Conservation (phyloP, 2,888 invertebrate species). For the Cetonia aurata region DNA sequence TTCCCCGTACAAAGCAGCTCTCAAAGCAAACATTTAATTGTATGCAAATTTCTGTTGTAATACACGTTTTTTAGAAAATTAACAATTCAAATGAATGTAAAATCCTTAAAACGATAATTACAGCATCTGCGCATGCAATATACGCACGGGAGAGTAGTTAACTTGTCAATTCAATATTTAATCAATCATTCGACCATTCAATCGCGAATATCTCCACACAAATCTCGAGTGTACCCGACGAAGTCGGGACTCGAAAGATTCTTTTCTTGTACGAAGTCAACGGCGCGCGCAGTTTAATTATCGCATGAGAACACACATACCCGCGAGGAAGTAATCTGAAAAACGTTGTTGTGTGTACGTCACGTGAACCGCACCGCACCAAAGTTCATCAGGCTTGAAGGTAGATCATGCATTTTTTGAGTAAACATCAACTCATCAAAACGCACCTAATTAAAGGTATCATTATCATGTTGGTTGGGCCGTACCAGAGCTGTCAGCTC, state of each 20-base stretch:
- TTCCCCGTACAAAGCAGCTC: too few species aligned
- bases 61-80: constrained; percentile 2
- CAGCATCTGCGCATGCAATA: neutral
- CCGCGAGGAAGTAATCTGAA: constrained; percentile 51
- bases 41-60: constrained; percentile 13
- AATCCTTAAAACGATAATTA: neutral
- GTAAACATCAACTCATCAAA: constrained; percentile 65
- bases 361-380: constrained; percentile 45
- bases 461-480: constrained; percentile 64
- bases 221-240: neutral
- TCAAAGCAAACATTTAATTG: neutral
- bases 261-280: constrained; percentile 15
- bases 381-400: constrained; percentile 54
- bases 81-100: neutral
- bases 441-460: constrained; percentile 64
- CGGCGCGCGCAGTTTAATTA: constrained; percentile 47
- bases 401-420: constrained; percentile 57
- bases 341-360: constrained; percentile 42
- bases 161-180: constrained; percentile 33
- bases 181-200: constrained; percentile 32
- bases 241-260: neutral
- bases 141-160: neutral
- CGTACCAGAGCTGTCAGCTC: constrained; percentile 58
- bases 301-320: constrained; percentile 47
- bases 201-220: constrained; percentile 25